Evolutionary conservation across 1,140 invertebrate genomes (phyloP).

Genomic region (Chymomyza costata): DNA sequence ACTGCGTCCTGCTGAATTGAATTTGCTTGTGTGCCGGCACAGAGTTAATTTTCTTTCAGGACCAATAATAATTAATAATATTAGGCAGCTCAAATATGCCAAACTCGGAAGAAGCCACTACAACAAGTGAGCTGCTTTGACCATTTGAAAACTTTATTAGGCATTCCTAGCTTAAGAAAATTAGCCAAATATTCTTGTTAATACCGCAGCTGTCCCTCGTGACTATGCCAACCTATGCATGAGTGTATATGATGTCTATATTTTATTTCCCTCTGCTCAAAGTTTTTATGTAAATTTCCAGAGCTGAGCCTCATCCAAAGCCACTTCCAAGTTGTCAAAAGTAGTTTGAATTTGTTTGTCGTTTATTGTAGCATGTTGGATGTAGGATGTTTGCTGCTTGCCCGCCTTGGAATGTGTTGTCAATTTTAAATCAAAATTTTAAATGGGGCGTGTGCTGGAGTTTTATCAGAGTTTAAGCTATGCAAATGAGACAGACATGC

Average conservation of each 20-base stretch:
- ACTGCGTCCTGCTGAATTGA: too few relatives aligned
- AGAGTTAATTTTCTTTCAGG: background rate
- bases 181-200: conserved; percentile 28
- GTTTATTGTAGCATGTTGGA: conserved; percentile 27
- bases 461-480: conserved; percentile 44
- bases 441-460: conserved; percentile 38
- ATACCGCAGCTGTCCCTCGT: conserved; percentile 2
- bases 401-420: conserved; percentile 37
- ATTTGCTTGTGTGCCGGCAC: conserved; percentile 6
- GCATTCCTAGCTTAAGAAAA: conserved; percentile 36
- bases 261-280: conserved; percentile 1
- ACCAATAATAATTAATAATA: too few relatives aligned
- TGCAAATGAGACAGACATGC: too few relatives aligned
- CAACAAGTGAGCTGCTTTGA: conserved; percentile 21
- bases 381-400: conserved; percentile 16
- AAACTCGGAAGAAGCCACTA: conserved; percentile 19
- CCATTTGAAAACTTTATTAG: conserved; percentile 36
- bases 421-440: conserved; percentile 52
- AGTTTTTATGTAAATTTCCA: conserved; percentile 37
- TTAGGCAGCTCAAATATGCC: background rate
- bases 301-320: conserved; percentile 5
- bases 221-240: background rate
- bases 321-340: conserved; percentile 31
- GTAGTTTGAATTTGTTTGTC: conserved; percentile 41
- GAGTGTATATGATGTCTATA: too few relatives aligned